Base-by-base conservation (phyloP, 2,113 vertebrate genomes). In the Scolopax mira region DNA sequence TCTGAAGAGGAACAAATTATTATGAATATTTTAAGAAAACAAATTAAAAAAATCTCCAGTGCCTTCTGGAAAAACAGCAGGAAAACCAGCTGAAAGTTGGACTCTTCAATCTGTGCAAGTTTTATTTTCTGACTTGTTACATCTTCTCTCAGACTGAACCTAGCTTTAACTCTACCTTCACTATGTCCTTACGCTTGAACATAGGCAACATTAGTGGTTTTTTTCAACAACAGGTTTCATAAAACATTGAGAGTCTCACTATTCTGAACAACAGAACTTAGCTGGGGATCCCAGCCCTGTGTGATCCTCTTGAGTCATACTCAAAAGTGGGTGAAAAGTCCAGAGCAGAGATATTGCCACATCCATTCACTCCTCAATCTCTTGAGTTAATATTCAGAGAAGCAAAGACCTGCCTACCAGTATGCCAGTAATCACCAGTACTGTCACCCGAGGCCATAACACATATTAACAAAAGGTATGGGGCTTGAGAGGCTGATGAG, bases 61-160 rank as follows among this genome's bases (percentile, higher is more conserved):
- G 54, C 19, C 25, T 93, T 90, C 90, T 88, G 88, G 88, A 85
- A 93, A 93, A 92, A 73, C 25, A 17, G 42, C 82, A 95, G 82
- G 88, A 74, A 86, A 84, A 77, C 8, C 37, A 79, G 62, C 64
- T 65, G 72, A 21, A 55, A 58, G 55, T 67, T 88, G 85, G 58
- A 8, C 25, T 70, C 41, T 33, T 21, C 14, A 41, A 46, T 64
- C 61, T 52, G 69, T 69, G 66, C 33, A 41, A 10, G 17, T 13
- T 93, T 61, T 65, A 27, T 65, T 88, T 92, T 24, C 72, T 78
- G 67, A 24, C 23, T 87, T 42, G 0, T 64, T 83, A 13, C 24
- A 60, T 30, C 64, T 77, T 51, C 71, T 70, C 7, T 51, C 35
- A 73, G 70, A 25, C 27, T 69, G 49, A 66, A 28, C n/a, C 27